These are phyloP conservation scores for Urechis unicinctus DNA, from an alignment of 2,888 invertebrate species.

Conservation along the genomic window DNA sequence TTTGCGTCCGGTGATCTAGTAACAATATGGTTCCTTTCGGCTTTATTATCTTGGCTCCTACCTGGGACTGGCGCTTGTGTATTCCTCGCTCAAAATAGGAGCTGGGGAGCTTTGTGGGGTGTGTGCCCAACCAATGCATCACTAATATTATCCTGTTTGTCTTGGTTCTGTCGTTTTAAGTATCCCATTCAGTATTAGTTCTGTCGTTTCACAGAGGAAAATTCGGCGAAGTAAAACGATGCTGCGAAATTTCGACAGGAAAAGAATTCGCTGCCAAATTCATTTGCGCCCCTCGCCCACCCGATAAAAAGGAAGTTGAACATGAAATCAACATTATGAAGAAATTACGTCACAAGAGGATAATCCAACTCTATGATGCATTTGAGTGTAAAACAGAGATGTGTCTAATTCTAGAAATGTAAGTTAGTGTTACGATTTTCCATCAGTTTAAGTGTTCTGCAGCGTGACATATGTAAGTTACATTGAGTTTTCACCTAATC, in stretches of 20 bases:
- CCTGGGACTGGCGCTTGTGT: too few relatives aligned
- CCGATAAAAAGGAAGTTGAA: conserved; percentile 78
- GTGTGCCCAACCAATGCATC: too few relatives aligned
- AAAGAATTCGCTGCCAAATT: conserved; percentile 86
- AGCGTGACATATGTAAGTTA: too few relatives aligned
- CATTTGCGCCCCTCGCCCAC: conserved; percentile 78
- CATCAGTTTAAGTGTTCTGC: too few relatives aligned
- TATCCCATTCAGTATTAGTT: neutral
- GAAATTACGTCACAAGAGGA: conserved; percentile 83
- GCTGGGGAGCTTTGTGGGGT: too few relatives aligned
- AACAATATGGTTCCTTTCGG: too few relatives aligned
- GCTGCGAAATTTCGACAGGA: conserved; percentile 75
- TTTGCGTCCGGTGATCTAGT: too few relatives aligned
- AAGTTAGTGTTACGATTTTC: conserved; percentile 55
- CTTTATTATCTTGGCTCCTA: too few relatives aligned
- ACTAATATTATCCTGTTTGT: too few relatives aligned
- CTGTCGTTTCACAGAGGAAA: conserved; percentile 67
- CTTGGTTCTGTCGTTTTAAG: neutral
- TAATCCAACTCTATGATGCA: conserved; percentile 95
- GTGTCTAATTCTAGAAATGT: conserved; percentile 97
- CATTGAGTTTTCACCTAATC: too few relatives aligned
- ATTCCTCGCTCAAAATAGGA: too few relatives aligned
- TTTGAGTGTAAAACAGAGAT: conserved; percentile 83
- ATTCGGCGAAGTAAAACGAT: conserved; percentile 93
- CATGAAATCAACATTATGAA: conserved; percentile 96